Conservation (phyloP, 2,113 vertebrate species). For the Bathybates hornii region DNA sequence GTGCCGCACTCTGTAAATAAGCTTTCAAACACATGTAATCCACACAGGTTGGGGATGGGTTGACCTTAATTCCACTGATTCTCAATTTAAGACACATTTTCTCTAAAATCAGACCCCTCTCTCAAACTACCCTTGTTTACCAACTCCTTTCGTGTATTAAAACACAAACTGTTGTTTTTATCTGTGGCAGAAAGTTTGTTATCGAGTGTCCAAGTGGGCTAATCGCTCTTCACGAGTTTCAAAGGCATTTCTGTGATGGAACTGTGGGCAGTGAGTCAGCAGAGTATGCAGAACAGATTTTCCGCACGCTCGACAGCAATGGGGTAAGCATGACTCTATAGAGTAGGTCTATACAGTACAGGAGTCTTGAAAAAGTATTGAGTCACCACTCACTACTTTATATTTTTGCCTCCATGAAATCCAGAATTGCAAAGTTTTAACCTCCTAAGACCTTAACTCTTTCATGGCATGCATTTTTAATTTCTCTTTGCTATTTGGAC, state of each 20-base stretch:
- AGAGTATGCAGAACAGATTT: slow-evolving; percentile 62
- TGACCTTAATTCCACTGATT: slow-evolving; percentile 37
- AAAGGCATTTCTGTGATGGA: slow-evolving; percentile 64
- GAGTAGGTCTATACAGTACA: not conserved
- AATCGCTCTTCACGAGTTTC: slow-evolving; percentile 68
- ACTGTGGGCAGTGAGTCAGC: slow-evolving; percentile 61
- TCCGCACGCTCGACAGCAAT: slow-evolving; percentile 64
- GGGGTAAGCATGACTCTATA: slow-evolving; percentile 30
- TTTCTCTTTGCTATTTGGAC: not conserved
- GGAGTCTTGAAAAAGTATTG: not conserved
- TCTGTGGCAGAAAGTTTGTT: slow-evolving; percentile 63
- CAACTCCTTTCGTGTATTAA: not conserved
- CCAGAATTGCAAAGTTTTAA: not conserved
- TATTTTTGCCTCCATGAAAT: not conserved
- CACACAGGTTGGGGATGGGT: not conserved
- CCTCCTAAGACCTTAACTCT: not conserved
- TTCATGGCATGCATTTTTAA: not conserved
- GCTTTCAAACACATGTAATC: slow-evolving; percentile 10
- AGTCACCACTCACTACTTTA: not conserved
- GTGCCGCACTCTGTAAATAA: not conserved
- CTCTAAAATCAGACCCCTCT: not conserved
- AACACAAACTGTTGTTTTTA: not conserved
- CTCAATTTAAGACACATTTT: not conserved
- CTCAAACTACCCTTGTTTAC: not conserved
- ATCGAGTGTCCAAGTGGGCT: slow-evolving; percentile 58